phyloP scores from a whole-genome alignment of 2,888 invertebrate genomes.

The Sinohyriopsis cumingii region DNA sequence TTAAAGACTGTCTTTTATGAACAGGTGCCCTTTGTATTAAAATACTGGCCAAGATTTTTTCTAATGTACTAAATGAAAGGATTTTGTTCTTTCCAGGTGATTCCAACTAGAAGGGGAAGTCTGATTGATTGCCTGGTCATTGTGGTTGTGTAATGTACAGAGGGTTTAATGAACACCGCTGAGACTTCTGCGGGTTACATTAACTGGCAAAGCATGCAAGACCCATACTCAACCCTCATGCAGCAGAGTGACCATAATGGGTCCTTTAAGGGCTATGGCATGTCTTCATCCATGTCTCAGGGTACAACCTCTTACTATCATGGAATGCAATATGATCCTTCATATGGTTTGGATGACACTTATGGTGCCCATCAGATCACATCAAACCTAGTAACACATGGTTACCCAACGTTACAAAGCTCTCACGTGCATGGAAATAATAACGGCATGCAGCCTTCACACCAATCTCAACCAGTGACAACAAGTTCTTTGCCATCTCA shows the following conservation, averaged over 20 bases:
- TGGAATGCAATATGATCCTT: constrained; percentile 27
- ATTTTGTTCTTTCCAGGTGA: no score
- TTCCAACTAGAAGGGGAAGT: no score
- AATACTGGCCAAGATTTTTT: no score
- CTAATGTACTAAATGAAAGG: no score
- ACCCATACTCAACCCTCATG: constrained; percentile 46
- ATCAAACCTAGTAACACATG: constrained; percentile 17
- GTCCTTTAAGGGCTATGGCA: constrained; percentile 3
- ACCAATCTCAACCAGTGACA: no score
- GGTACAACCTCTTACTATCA: constrained; percentile 28
- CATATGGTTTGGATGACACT: constrained; percentile 13
- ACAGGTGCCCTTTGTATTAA: no score
- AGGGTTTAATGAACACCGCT: no score
- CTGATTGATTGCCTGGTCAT: no score
- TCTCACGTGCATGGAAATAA: constrained; percentile 27
- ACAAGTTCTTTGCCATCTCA: no score
- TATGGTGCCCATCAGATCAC: constrained; percentile 7
- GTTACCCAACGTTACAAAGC: constrained; percentile 24
- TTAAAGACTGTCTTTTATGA: no score
- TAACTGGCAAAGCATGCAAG: constrained; percentile 33
- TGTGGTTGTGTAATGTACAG: no score
- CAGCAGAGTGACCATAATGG: constrained; percentile 29
- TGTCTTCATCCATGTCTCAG: constrained; percentile 3
- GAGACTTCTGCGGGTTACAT: no score
- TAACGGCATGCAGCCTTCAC: constrained; percentile 7